phyloP scores from a whole-genome alignment of 2,113 vertebrate genomes.

The Tragelaphus strepsiceros region DNA sequence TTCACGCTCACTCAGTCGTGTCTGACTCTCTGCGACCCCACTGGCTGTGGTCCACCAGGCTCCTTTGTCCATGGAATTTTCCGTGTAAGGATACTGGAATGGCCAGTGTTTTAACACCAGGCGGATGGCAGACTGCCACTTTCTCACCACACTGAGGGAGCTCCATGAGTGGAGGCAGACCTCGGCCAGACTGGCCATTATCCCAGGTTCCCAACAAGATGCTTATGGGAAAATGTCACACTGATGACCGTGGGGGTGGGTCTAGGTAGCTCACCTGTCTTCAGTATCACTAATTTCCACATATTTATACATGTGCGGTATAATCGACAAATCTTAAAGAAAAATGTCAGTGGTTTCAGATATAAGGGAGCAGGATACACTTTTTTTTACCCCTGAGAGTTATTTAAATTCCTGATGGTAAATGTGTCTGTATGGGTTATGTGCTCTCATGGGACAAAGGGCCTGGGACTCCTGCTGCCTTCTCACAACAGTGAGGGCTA shows the following conservation, averaged over 20 bases:
- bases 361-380: not conserved
- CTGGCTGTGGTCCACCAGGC: not conserved
- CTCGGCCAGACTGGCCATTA: not conserved
- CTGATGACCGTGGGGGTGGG: not conserved
- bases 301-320: not conserved
- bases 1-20: not conserved
- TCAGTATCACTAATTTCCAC: not conserved
- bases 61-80: not conserved
- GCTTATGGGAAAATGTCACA: not conserved
- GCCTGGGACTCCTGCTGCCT: not conserved
- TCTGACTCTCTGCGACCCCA: not conserved
- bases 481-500: rapidly evolving
- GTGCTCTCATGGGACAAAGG: not conserved
- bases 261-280: not conserved
- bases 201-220: not conserved
- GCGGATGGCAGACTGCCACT: not conserved
- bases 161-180: not conserved
- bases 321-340: not conserved
- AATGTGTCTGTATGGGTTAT: not conserved
- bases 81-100: not conserved
- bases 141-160: not conserved
- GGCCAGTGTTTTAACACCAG: not conserved
- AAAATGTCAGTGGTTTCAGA: not conserved
- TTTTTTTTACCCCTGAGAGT: not conserved
- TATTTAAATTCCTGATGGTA: not conserved